A percentile compares a stretch with the other conserved stretches of the same genome.
Evolutionary conservation across 2,888 invertebrate species (phyloP).

Genomic region (Sturmia bella): DNA sequence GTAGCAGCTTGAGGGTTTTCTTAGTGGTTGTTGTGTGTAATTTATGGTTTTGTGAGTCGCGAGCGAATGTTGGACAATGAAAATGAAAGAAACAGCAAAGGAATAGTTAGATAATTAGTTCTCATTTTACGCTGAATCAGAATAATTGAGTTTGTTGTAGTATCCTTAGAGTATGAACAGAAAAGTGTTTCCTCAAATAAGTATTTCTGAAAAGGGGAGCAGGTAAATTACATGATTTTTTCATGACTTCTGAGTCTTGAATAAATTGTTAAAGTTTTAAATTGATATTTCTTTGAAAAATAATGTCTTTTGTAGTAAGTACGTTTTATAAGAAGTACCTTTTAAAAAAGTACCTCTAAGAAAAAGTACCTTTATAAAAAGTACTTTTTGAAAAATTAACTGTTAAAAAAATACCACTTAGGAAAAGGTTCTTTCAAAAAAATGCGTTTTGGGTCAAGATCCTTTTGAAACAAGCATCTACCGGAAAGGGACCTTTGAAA

Average conservation of each 20-base stretch:
- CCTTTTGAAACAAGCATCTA: too few relatives aligned
- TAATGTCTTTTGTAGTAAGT: neutral
- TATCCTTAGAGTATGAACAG: too few relatives aligned
- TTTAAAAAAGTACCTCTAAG: neutral
- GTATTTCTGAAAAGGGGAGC: too few relatives aligned
- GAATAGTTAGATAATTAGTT: neutral
- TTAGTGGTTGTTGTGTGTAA: neutral
- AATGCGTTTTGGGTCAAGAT: neutral
- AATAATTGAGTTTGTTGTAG: too few relatives aligned
- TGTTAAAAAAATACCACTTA: neutral
- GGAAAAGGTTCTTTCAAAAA: neutral
- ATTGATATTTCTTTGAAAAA: neutral
- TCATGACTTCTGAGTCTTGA: too few relatives aligned
- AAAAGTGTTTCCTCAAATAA: too few relatives aligned
- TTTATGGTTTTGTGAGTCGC: slow-evolving; percentile 9
- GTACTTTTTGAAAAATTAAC: neutral
- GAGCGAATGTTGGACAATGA: neutral
- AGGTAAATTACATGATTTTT: too few relatives aligned
- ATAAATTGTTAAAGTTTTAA: too few relatives aligned
- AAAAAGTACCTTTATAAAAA: too few relatives aligned
- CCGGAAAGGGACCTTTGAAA: neutral
- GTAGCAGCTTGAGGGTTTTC: slow-evolving; percentile 39
- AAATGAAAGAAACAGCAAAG: neutral
- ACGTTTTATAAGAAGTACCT: neutral
- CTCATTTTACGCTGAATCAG: too few relatives aligned